Evolutionary conservation across 2,888 invertebrate species (phyloP).

Genomic region (Lottia scabra): DNA sequence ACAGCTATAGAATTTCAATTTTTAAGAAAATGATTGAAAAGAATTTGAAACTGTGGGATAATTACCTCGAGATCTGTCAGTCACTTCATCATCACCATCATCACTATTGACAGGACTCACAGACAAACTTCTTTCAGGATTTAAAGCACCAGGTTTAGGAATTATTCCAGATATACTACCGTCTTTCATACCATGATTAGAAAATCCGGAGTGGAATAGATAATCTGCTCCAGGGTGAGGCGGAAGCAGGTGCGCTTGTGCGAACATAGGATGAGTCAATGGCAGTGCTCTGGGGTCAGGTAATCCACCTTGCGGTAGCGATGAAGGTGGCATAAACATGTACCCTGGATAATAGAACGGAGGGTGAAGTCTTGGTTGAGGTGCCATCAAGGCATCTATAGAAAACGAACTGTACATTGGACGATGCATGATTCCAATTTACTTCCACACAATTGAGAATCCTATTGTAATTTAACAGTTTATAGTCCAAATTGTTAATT

Average conservation of each 20-base stretch:
- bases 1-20: no score
- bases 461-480: no score
- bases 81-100: slow-evolving; percentile 10
- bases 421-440: slow-evolving; percentile 35
- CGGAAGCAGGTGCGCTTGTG: slow-evolving; percentile 14
- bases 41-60: no score
- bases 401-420: slow-evolving; percentile 47
- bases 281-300: slow-evolving; percentile 19
- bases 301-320: slow-evolving; percentile 20
- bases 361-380: slow-evolving; percentile 36
- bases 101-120: slow-evolving; percentile 7
- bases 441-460: no score
- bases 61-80: background rate
- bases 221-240: background rate
- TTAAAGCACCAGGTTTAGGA: slow-evolving; percentile 7
- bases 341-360: slow-evolving; percentile 44
- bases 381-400: slow-evolving; percentile 51
- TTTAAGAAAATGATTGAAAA: no score
- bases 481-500: background rate
- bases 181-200: background rate
- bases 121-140: slow-evolving; percentile 8
- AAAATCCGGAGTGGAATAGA: background rate
- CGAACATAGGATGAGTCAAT: slow-evolving; percentile 14
- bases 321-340: slow-evolving; percentile 42
- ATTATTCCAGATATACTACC: background rate